Base-by-base conservation (phyloP, 2,888 invertebrate species). In the Beris morrisii region DNA sequence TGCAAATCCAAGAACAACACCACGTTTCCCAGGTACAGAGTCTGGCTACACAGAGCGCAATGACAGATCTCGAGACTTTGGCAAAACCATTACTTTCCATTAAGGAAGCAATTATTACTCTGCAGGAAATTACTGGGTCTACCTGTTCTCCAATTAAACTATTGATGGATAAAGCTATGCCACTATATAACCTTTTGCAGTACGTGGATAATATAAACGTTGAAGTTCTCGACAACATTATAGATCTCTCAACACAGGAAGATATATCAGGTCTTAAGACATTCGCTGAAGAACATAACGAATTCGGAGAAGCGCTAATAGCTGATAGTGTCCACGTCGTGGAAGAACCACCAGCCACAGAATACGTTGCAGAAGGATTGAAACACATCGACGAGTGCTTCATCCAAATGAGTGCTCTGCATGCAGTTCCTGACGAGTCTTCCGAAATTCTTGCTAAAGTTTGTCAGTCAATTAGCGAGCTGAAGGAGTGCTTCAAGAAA, bases 191-290 rank as follows among this genome's bases (percentile, higher is more conserved):
- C 32, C 46, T 73, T 0, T 55, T 77, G 4, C 71, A 77, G 55
- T 74, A 76, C 57, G 76, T 79, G 46, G 78, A 79, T 30, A 74
- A 74, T 43, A 70, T 77, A 0, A 74, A 79, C 58, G 58, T 70
- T 0, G 74, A 78, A 45, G 69, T 72, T 0, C 52, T 86, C 45
- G 86, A 87, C 74, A 81, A 77, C 7, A 74, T 78, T 5, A 82
- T 82, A 43, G 85, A 86, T 50, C 78, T 86, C 73, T 85, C 86
- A 4, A 84, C 85, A 6, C 80, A 85, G 61, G 84, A 84, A 70
- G 85, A 86, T 71, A 78, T 86, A 69, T 85, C 87, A 0, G 84
- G 82, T 4, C 80, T 87, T 15, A 84, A 85, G 77, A 85, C 85
- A 1, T 80, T 81, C 45, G 83, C 84, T 4, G 84, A 84, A 38